Base-by-base conservation (phyloP, 2,888 invertebrate genomes). In the Patella ulyssiponensis region DNA sequence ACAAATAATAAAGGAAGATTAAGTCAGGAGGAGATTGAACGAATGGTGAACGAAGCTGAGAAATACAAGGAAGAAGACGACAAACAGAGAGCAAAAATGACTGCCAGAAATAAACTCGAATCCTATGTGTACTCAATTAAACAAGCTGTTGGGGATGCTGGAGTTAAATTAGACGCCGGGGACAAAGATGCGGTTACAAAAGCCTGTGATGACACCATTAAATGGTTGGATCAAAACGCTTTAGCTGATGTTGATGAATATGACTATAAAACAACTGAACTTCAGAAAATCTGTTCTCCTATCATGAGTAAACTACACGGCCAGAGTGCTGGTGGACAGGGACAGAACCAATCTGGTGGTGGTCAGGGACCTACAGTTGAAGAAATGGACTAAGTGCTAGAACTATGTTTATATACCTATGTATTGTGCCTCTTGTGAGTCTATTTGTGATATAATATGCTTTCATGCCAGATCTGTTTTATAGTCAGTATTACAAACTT, bases 1-100 rank as follows among this genome's bases (percentile, higher is more conserved):
- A 95, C 95, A 2, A 96, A 96, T 87, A 96, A 97, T 88, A 96
- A 95, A 88, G 96, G 96, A 0, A 94, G 96, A 7, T 93, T 97
- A 9, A 95, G 94, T 77, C 96, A 96, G 89, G 95, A 94, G n/a
- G 96, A 97, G 76, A 97, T 97, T 77, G 96, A 97, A 85, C 94
- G 95, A 82, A 97, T 90, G 90, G 85, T 90, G 44, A 79, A 82
- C 33, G 89, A 89, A 4, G 89, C 89, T 0, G 87, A 89, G 69
- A 83, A 83, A 77, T 90, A 88, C 81, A 84, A 83, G 76, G 85
- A 85, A 1, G 90, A 90, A 72, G 90, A 90, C 74, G 86, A 88
- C 23, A 88, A 85, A 78, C 89, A 90, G 80, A 82, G 86, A 20
- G 84, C 90, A 33, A 81, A 86, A n/a, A 80, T 90, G 12, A 77